Evolutionary conservation across 92 coral and sea anemone genomes (phyloP).

Genomic region (Palythoa grandiflora): DNA sequence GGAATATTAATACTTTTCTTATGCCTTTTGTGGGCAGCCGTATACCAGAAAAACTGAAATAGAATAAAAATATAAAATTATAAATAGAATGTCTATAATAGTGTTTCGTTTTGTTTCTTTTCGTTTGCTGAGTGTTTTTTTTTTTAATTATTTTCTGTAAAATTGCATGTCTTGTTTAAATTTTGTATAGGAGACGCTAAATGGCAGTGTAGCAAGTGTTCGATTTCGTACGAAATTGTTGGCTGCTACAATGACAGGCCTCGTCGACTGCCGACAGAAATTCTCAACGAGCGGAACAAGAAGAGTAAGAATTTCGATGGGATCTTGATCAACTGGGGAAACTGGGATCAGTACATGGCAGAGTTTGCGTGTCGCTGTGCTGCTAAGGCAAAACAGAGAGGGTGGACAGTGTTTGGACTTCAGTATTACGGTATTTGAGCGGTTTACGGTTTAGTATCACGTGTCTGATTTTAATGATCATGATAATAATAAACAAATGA

Average conservation of each 20-base stretch:
- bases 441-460: neutral
- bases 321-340: conserved; percentile 65
- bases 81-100: too few relatives aligned
- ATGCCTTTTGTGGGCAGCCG: too few relatives aligned
- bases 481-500: too few relatives aligned
- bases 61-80: too few relatives aligned
- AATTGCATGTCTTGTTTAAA: neutral
- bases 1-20: too few relatives aligned
- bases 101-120: too few relatives aligned
- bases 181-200: neutral
- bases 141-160: neutral
- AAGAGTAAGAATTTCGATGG: conserved; percentile 70
- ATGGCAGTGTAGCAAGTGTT: conserved; percentile 75
- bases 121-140: too few relatives aligned
- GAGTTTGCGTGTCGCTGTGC: conserved; percentile 72
- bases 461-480: too few relatives aligned
- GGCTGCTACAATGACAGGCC: conserved; percentile 72
- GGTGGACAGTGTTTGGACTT: conserved; percentile 76
- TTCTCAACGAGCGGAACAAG: conserved; percentile 79
- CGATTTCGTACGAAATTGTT: conserved; percentile 56
- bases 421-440: conserved; percentile 78
- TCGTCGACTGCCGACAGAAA: conserved; percentile 70
- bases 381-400: conserved; percentile 49
- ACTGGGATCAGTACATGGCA: conserved; percentile 81
- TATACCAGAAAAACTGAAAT: too few relatives aligned